Evolutionary conservation across 2,113 vertebrate genomes (phyloP).

Genomic region (Garra rufa): DNA sequence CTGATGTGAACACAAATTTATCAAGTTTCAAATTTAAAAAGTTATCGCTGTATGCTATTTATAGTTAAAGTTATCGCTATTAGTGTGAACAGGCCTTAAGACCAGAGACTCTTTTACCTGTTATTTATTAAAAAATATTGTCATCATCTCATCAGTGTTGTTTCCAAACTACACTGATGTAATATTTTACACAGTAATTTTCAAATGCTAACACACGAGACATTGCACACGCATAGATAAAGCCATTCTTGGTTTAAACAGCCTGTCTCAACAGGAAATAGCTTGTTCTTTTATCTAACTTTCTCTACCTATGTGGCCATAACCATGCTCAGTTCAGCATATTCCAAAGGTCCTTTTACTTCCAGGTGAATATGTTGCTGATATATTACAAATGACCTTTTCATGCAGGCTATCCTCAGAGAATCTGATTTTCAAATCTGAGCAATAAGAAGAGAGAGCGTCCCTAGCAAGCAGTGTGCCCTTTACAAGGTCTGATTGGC

Average conservation of each 20-base stretch:
- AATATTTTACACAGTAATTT: neutral
- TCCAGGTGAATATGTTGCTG: conserved; percentile 45
- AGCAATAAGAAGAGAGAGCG: conserved; percentile 19
- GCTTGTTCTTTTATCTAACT: conserved; percentile 20
- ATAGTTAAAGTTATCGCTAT: no score
- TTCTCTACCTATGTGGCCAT: conserved; percentile 7
- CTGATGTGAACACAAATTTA: no score
- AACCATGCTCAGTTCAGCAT: conserved; percentile 27
- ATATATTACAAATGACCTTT: conserved; percentile 47
- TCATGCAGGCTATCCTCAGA: conserved; percentile 27
- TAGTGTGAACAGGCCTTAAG: no score
- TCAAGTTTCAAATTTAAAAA: no score
- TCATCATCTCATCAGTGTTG: neutral
- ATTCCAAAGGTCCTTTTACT: conserved; percentile 47
- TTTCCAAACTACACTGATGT: no score
- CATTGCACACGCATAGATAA: neutral
- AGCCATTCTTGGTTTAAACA: neutral
- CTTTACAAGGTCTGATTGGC: conserved; percentile 42
- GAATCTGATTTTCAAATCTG: conserved; percentile 28
- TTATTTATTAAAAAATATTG: neutral
- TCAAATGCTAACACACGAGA: neutral
- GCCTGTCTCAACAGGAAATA: conserved; percentile 2
- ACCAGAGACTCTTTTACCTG: neutral
- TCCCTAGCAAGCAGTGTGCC: conserved; percentile 15
- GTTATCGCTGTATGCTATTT: no score